Evolutionary conservation across 2,888 invertebrate genomes (phyloP).

Genomic region (Leptopterna dolabrata): DNA sequence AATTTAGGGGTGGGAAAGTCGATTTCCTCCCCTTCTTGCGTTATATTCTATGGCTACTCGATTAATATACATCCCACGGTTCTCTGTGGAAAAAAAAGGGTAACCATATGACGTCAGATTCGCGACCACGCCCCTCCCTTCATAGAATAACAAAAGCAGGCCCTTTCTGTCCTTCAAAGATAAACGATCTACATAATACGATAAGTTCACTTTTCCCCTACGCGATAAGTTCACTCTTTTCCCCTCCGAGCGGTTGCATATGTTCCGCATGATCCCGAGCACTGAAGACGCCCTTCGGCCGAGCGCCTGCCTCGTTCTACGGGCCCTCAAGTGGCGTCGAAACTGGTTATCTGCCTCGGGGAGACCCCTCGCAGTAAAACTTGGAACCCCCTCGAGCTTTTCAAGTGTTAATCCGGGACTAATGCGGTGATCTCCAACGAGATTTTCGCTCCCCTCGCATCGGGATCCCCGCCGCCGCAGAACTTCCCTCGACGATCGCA

Average conservation of each 20-base stretch:
- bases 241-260: background rate
- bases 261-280: constrained; percentile 9
- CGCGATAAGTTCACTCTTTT: background rate
- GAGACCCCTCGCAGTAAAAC: background rate
- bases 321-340: background rate
- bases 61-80: background rate
- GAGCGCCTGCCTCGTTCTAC: background rate
- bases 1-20: no score
- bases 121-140: background rate
- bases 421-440: constrained; percentile 10
- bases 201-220: background rate
- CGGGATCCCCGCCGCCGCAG: background rate
- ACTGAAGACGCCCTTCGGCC: background rate
- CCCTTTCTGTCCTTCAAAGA: background rate
- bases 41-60: no score
- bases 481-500: no score
- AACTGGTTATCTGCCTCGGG: constrained; percentile 9
- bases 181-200: constrained; percentile 18
- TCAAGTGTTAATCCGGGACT: constrained; percentile 29
- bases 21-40: no score
- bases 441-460: background rate
- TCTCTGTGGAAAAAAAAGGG: background rate
- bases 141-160: background rate
- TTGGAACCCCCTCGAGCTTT: background rate
- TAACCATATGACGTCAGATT: background rate